Percentiles rank a stretch among this genome's conserved stretches.
These are phyloP conservation scores for Petrocephalus schoutedeni DNA, from an alignment of 2,797 vertebrate species.

Conservation along the genomic window DNA sequence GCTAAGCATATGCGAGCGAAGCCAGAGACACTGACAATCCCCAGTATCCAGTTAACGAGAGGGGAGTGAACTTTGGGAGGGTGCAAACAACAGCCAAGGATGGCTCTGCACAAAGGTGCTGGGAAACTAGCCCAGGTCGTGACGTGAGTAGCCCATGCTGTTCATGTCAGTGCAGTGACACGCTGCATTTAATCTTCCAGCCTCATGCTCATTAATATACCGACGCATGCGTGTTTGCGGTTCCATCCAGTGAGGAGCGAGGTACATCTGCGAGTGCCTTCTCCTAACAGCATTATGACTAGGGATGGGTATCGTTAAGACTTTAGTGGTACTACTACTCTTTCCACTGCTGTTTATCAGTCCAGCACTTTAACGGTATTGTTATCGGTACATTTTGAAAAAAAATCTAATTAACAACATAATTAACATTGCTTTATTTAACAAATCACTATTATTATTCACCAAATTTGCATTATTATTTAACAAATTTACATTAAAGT, in stretches of 20 bases:
- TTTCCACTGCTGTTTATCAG: too few species aligned
- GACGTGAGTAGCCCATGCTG: neutral
- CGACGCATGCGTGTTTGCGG: neutral
- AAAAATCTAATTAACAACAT: too few species aligned
- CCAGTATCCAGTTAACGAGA: neutral
- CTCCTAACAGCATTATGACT: neutral
- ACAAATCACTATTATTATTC: too few species aligned
- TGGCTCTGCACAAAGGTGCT: neutral
- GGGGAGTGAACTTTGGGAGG: neutral
- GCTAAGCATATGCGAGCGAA: neutral
- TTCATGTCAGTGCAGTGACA: neutral
- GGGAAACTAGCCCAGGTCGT: neutral
- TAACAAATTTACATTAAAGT: too few species aligned
- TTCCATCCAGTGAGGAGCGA: neutral
- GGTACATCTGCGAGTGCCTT: neutral
- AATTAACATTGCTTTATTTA: too few species aligned
- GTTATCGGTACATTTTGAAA: too few species aligned
- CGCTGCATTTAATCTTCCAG: neutral
- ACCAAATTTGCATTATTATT: too few species aligned
- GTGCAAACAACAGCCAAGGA: neutral
- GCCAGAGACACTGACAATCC: constrained; percentile 9
- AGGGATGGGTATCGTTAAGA: too few species aligned
- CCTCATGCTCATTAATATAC: neutral
- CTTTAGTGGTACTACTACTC: too few species aligned
- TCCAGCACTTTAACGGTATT: too few species aligned